These are phyloP conservation scores for Calycopis cecrops DNA, from an alignment of 1,140 invertebrate species.

Conservation along the genomic window DNA sequence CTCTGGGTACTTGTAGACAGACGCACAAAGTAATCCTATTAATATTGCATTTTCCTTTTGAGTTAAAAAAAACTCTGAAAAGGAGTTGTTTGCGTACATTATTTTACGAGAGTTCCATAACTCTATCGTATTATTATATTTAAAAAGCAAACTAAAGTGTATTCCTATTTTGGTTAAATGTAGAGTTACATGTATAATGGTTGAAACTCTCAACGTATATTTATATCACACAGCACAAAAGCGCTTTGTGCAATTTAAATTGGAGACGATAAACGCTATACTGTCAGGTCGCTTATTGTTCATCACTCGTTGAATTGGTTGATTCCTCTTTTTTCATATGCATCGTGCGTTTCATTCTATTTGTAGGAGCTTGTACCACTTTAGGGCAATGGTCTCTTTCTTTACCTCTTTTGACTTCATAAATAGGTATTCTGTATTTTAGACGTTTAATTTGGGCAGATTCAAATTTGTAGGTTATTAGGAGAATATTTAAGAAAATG, in stretches of 20 bases:
- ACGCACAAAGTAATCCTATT: no score
- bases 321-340: conserved; percentile 34
- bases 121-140: no score
- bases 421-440: background rate
- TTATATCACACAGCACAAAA: conserved; percentile 6
- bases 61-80: no score
- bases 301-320: conserved; percentile 45
- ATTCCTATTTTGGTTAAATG: no score
- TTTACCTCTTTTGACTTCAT: background rate
- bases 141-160: no score
- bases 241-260: conserved; percentile 54
- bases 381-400: background rate
- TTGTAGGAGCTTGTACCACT: background rate
- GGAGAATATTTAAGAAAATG: no score
- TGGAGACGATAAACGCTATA: conserved; percentile 43
- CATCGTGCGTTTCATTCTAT: conserved; percentile 4
- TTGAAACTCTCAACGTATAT: background rate
- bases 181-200: no score
- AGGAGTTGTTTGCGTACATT: no score
- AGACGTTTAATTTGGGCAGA: background rate
- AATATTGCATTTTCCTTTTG: no score
- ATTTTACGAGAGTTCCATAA: no score
- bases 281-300: conserved; percentile 51
- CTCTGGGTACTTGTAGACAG: no score
- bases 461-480: no score